A percentile compares a stretch with the other conserved stretches of the same genome.
Evolutionary conservation across 2,113 vertebrate genomes (phyloP).

Genomic region (Camelus bactrianus): DNA sequence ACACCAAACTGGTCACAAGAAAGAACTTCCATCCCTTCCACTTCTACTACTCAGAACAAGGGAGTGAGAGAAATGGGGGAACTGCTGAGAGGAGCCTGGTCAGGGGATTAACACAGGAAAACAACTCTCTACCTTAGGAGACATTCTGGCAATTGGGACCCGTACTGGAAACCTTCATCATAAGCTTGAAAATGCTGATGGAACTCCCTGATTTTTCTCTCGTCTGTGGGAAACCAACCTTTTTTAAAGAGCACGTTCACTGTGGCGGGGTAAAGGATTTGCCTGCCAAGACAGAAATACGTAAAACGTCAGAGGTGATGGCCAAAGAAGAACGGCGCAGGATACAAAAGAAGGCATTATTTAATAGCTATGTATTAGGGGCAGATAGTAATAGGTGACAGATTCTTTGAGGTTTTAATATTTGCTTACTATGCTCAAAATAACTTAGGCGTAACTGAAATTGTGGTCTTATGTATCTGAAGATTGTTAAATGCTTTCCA

Average conservation of each 20-base stretch:
- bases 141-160: constrained; percentile 89
- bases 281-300: constrained; percentile 81
- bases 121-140: constrained; percentile 86
- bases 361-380: neutral
- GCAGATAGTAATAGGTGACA: neutral
- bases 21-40: neutral
- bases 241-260: constrained; percentile 89
- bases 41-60: neutral
- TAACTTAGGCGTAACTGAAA: neutral
- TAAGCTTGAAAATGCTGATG: constrained; percentile 88
- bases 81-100: neutral
- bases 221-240: constrained; percentile 82
- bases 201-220: constrained; percentile 86
- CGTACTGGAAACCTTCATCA: constrained; percentile 89
- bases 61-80: neutral
- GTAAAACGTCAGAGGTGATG: neutral
- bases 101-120: neutral
- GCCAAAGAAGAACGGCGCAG: neutral
- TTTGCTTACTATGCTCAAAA: neutral
- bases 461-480: neutral
- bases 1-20: neutral
- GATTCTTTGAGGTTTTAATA: neutral
- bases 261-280: constrained; percentile 88
- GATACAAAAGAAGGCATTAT: neutral
- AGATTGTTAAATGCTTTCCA: constrained; percentile 46